Conservation (phyloP, 2,797 vertebrate species). For the Girardinus metallicus region DNA sequence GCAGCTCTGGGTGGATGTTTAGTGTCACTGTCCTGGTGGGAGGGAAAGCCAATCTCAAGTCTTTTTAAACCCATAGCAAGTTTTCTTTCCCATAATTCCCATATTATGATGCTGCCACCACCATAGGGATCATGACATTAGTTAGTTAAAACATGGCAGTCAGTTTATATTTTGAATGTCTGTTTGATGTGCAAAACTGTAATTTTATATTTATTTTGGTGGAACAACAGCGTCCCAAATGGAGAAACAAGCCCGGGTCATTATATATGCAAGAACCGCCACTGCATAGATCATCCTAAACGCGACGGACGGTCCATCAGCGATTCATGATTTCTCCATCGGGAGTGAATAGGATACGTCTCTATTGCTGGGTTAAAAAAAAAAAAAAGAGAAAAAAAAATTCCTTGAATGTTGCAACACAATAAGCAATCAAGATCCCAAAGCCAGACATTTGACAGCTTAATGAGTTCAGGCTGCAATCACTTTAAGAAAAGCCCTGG, state of each 20-base stretch:
- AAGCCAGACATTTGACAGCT: conserved; percentile 76
- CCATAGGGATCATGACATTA: no score
- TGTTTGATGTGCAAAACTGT: background rate
- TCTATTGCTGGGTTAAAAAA: conserved; percentile 50
- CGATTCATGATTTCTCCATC: conserved; percentile 27
- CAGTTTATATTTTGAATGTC: background rate
- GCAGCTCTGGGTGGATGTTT: background rate
- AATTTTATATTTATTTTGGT: background rate
- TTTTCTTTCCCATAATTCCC: background rate
- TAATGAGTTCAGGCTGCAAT: conserved; percentile 79
- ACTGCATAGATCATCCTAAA: conserved; percentile 4
- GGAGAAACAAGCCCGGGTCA: background rate
- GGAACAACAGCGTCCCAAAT: background rate
- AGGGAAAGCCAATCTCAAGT: background rate
- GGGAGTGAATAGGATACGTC: conserved; percentile 34
- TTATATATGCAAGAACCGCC: background rate
- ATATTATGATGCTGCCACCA: background rate
- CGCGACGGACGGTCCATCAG: conserved; percentile 17
- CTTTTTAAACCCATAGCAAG: background rate
- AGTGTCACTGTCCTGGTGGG: background rate
- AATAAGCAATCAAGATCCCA: conserved; percentile 77
- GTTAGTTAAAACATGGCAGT: background rate
- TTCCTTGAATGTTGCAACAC: conserved; percentile 76
- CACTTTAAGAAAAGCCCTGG: conserved; percentile 69
- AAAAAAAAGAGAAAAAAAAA: conserved; percentile 63